Conservation (phyloP, 2,888 invertebrate species). For the Dynastes tityus region DNA sequence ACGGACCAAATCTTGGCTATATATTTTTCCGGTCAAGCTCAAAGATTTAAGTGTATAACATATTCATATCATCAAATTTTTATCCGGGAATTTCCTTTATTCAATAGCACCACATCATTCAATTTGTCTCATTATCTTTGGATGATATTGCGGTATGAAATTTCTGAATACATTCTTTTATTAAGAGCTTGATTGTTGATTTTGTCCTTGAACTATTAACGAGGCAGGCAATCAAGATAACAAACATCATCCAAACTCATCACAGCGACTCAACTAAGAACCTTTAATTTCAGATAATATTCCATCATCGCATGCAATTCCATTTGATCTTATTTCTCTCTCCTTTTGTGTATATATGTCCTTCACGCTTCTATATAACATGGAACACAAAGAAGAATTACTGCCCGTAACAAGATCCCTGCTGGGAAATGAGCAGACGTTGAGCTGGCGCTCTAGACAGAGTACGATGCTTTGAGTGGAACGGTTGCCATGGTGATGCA, state of each 20-base stretch:
- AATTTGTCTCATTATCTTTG: too few species aligned
- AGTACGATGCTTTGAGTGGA: constrained; percentile 22
- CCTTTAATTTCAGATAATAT: background rate
- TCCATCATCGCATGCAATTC: constrained; percentile 1
- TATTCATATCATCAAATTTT: too few species aligned
- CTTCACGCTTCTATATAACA: constrained; percentile 2
- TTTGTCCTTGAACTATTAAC: too few species aligned
- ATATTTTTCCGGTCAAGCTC: too few species aligned
- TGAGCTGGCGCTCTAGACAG: constrained; percentile 19
- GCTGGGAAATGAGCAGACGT: constrained; percentile 23
- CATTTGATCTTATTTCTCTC: background rate
- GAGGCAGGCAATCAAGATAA: background rate
- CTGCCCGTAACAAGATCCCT: constrained; percentile 9
- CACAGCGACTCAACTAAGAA: background rate
- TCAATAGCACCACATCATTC: too few species aligned
- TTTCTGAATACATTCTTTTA: too few species aligned
- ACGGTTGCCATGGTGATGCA: constrained; percentile 35
- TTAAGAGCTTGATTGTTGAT: background rate
- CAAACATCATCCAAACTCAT: background rate
- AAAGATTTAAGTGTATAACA: too few species aligned
- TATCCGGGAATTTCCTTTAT: too few species aligned
- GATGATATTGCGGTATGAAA: too few species aligned
- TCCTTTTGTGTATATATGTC: background rate
- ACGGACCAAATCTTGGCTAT: too few species aligned
- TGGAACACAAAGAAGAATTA: constrained; percentile 32